Evolutionary conservation across 1,140 invertebrate species (phyloP).

Genomic region (Ganaspis sp.): DNA sequence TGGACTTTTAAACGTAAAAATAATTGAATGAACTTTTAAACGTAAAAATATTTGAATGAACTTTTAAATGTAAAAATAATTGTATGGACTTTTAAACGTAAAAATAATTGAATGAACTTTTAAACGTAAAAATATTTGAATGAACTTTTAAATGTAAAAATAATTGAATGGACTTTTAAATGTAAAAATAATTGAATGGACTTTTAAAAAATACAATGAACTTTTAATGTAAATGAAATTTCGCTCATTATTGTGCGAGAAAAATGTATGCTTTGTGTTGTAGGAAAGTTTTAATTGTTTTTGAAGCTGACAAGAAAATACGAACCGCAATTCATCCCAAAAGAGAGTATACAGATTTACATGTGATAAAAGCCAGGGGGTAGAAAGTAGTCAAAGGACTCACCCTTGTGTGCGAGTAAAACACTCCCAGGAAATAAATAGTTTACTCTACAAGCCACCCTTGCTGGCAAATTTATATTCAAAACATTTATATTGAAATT

Average conservation of each 20-base stretch:
- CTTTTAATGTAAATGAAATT: neutral
- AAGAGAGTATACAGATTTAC: neutral
- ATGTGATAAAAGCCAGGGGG: neutral
- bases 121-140: too few species aligned
- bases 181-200: too few species aligned
- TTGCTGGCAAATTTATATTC: neutral
- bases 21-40: too few species aligned
- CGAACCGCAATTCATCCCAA: neutral
- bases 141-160: too few species aligned
- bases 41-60: too few species aligned
- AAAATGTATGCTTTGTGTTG: neutral
- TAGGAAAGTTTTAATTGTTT: constrained; percentile 9
- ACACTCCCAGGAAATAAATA: constrained; percentile 4
- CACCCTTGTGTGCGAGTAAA: neutral
- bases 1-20: too few species aligned
- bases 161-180: too few species aligned
- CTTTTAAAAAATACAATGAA: neutral
- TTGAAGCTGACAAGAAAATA: neutral
- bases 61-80: too few species aligned
- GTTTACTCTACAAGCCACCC: neutral
- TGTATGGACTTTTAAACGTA: too few species aligned
- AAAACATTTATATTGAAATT: neutral
- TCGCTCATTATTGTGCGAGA: neutral
- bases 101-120: too few species aligned
- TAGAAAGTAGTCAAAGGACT: constrained; percentile 3